These are phyloP conservation scores for Colaptes auratus DNA, from an alignment of 2,113 vertebrate species.

Conservation along the genomic window DNA sequence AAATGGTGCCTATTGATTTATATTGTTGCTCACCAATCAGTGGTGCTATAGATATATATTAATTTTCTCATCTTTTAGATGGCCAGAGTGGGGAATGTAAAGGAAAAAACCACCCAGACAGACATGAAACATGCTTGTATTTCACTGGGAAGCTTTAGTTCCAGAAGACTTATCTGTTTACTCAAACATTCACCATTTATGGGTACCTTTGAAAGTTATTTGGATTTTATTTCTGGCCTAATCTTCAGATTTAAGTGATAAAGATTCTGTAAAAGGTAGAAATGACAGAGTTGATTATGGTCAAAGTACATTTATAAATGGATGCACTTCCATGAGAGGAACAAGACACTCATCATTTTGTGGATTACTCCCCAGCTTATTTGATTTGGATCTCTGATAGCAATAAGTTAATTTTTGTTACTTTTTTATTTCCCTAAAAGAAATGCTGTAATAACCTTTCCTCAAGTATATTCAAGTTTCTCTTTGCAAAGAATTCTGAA, in stretches of 20 bases:
- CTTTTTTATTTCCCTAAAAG: not conserved
- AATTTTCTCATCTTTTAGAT: not conserved
- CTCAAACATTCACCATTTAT: not conserved
- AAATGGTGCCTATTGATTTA: not conserved
- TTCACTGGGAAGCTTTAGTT: not conserved
- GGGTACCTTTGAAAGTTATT: not conserved
- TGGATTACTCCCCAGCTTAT: constrained; percentile 45
- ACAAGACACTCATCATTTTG: constrained; percentile 37
- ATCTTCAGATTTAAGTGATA: constrained; percentile 31
- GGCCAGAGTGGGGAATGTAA: not conserved
- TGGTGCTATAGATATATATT: not conserved
- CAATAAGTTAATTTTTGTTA: not conserved
- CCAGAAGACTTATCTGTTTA: not conserved
- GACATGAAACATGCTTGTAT: not conserved
- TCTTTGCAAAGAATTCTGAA: not conserved
- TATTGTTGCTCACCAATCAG: not conserved
- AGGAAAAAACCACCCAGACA: not conserved
- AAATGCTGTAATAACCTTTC: not conserved
- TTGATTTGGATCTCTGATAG: constrained; percentile 59
- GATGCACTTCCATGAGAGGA: constrained; percentile 27
- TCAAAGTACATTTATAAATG: constrained; percentile 39
- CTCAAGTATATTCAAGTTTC: not conserved
- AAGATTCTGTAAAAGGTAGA: constrained; percentile 11
- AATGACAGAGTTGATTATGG: constrained; percentile 2
- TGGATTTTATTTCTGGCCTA: not conserved